Base-by-base conservation (phyloP, 2,113 vertebrate species). In the Callorhinus ursinus region DNA sequence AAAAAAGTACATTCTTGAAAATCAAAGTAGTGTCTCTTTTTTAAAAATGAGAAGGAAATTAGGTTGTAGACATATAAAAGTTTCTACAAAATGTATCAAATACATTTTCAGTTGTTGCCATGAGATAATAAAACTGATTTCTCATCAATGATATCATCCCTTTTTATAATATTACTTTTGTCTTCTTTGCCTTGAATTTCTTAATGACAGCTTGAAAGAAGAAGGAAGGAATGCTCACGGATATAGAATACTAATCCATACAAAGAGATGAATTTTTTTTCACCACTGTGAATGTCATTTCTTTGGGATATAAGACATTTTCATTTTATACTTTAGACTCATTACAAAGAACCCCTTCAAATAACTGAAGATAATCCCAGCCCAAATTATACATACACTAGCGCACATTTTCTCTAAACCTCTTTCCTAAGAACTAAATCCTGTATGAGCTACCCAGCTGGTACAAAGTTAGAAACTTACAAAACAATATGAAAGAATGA, bases 311-410 rank as follows among this genome's bases (percentile, higher is more conserved):
- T 53, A 67, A 57, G 86, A 72, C 71, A 95, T 83, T 87, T 93
- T 74, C 94, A 96, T 80, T 96, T 96, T 90, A 83, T 84, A 94
- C 63, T 83, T 87, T n/a, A 88, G 96, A 51, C 69, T 94, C 39
- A 90, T 95, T 90, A 97, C 77, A 94, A 97, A 96, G 76, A 88
- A 91, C 24, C 85, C 55, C 36, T 96, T 89, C 80, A 90, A 97
- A 94, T 88, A 89, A 76, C 55, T 90, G 69, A 95, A 92, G 88
- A 94, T 81, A 93, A 96, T 87, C 61, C 49, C 31, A 80, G 67
- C 81, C 39, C 51, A 74, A 88, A 39, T 90, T 83, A 59, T 49
- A 95, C 76, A 59, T 65, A 85, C 1, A 49, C 18, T 4, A 79
- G 22, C 88, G 51, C 33, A 82, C 22, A 61, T 88, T 79, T 93